Evolutionary conservation across 2,113 vertebrate species (phyloP).

Genomic region (Sigmodon hispidus): DNA sequence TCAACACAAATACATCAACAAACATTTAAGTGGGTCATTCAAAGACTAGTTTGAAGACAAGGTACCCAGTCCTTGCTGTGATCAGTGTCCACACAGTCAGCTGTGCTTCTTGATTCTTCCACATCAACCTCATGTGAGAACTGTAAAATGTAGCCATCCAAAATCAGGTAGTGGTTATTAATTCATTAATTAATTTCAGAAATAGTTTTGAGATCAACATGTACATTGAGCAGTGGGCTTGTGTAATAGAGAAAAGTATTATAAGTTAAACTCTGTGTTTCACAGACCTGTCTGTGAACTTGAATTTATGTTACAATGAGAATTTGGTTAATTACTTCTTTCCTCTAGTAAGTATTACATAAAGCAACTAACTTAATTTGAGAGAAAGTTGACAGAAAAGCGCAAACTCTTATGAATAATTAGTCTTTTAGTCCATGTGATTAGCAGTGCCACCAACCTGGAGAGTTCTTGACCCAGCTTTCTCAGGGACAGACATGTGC

Average conservation of each 20-base stretch:
- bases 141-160: not conserved
- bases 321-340: not conserved
- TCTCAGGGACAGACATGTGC: conserved; percentile 21
- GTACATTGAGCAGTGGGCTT: not conserved
- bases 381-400: not conserved
- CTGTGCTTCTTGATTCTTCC: not conserved
- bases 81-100: not conserved
- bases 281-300: not conserved
- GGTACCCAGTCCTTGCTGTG: rapidly evolving
- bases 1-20: not conserved
- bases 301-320: conserved; percentile 1
- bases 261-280: not conserved
- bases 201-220: not conserved
- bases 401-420: not conserved
- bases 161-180: not conserved
- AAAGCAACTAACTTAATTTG: not conserved
- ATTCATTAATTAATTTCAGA: not conserved
- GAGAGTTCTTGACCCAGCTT: not conserved
- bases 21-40: not conserved
- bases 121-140: not conserved
- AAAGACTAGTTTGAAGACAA: not conserved
- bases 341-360: conserved; percentile 12
- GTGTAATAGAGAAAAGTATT: not conserved
- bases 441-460: not conserved
- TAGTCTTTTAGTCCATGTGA: not conserved